phyloP scores from a whole-genome alignment of 2,888 invertebrate genomes.

The Tenodera sinensis region DNA sequence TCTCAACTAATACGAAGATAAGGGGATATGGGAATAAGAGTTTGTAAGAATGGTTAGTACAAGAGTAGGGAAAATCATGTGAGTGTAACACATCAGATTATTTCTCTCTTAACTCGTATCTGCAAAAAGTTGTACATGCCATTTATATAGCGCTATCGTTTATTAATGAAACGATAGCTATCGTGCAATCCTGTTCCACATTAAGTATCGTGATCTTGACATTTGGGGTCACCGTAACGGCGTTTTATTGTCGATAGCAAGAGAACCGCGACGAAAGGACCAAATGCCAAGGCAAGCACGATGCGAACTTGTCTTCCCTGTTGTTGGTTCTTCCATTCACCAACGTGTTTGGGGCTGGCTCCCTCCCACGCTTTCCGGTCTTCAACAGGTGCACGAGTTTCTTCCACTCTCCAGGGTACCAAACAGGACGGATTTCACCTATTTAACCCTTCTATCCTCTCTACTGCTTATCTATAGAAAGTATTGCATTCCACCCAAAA shows the following conservation, averaged over 20 bases:
- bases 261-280: not conserved
- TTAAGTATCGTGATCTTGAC: not conserved
- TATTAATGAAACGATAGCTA: not conserved
- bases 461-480: no score
- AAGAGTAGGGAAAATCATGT: no score
- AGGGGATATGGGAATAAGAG: no score
- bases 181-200: not conserved
- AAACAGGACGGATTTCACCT: no score
- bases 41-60: no score
- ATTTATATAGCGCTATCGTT: not conserved
- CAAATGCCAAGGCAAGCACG: not conserved
- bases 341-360: not conserved
- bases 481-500: no score
- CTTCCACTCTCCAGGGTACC: not conserved
- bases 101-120: no score
- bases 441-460: no score
- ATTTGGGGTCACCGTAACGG: not conserved
- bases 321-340: not conserved
- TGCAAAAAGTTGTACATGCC: no score
- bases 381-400: not conserved
- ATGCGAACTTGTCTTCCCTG: not conserved
- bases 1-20: no score
- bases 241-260: not conserved
- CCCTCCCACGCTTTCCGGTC: not conserved
- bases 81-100: no score